phyloP scores from a whole-genome alignment of 2,888 invertebrate genomes.

The Salpingus planirostris region DNA sequence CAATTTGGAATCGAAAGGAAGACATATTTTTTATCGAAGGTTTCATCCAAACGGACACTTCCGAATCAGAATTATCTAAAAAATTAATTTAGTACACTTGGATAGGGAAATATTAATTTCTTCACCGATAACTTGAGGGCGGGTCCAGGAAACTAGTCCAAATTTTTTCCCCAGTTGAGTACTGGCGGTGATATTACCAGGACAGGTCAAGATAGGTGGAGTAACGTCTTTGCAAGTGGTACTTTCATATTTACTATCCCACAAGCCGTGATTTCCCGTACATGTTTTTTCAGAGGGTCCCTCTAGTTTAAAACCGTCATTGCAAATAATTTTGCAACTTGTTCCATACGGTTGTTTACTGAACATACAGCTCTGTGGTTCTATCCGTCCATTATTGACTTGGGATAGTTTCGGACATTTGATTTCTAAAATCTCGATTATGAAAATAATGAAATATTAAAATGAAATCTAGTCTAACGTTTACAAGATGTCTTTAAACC shows the following conservation, averaged over 20 bases:
- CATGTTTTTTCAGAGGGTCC: conserved; percentile 49
- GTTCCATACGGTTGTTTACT: conserved; percentile 50
- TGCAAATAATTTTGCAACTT: conserved; percentile 50
- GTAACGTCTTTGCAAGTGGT: conserved; percentile 45
- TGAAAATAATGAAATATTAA: too few species aligned
- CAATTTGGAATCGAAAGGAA: conserved; percentile 48
- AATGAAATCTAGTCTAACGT: conserved; percentile 40
- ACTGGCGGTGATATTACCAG: conserved; percentile 42
- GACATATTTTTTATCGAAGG: conserved; percentile 45
- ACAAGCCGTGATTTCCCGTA: conserved; percentile 47
- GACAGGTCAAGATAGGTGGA: conserved; percentile 51
- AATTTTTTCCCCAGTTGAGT: conserved; percentile 45
- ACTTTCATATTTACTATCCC: conserved; percentile 42
- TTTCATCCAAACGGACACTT: conserved; percentile 48
- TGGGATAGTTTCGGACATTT: conserved; percentile 39
- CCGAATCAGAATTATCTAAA: conserved; percentile 50
- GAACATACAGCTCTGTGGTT: conserved; percentile 46
- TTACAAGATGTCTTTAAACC: conserved; percentile 57
- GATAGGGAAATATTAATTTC: too few species aligned
- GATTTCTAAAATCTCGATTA: conserved; percentile 31
- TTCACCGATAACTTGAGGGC: conserved; percentile 38
- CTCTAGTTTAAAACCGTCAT: conserved; percentile 49
- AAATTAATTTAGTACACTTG: too few species aligned
- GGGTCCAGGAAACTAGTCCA: conserved; percentile 46
- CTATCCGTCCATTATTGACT: conserved; percentile 46